phyloP scores from a whole-genome alignment of 2,113 vertebrate species.

The Gallinago paraguaiae region DNA sequence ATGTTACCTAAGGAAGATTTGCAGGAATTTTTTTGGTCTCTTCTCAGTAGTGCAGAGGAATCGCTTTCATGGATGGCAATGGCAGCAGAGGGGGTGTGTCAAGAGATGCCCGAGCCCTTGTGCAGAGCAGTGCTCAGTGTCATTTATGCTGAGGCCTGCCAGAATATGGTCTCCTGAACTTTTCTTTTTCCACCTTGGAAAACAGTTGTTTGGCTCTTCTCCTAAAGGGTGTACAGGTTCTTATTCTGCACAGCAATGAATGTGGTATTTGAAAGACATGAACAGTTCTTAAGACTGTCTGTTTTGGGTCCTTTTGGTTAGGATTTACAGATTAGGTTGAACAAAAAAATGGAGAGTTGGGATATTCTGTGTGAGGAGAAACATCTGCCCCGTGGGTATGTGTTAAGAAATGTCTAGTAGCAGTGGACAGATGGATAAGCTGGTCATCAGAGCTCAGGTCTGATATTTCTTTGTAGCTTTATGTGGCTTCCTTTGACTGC shows the following conservation, averaged over 20 bases:
- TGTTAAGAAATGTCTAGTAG: neutral
- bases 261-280: neutral
- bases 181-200: neutral
- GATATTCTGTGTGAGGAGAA: neutral
- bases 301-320: neutral
- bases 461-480: neutral
- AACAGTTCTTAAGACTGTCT: neutral
- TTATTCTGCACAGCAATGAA: neutral
- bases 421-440: neutral
- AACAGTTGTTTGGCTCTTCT: neutral
- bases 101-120: neutral
- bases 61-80: neutral
- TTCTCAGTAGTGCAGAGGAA: neutral
- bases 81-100: neutral
- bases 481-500: neutral
- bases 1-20: neutral
- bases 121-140: rapidly evolving
- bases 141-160: neutral
- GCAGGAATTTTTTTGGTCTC: neutral
- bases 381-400: rapidly evolving
- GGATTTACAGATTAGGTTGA: neutral
- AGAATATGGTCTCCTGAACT: neutral
- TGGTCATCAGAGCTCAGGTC: neutral
- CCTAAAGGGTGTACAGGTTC: neutral
- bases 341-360: neutral